Percentiles rank a stretch among this genome's conserved stretches.
These are phyloP conservation scores for Aporophyla lueneburgensis DNA, from an alignment of 2,888 invertebrate species.

Conservation along the genomic window DNA sequence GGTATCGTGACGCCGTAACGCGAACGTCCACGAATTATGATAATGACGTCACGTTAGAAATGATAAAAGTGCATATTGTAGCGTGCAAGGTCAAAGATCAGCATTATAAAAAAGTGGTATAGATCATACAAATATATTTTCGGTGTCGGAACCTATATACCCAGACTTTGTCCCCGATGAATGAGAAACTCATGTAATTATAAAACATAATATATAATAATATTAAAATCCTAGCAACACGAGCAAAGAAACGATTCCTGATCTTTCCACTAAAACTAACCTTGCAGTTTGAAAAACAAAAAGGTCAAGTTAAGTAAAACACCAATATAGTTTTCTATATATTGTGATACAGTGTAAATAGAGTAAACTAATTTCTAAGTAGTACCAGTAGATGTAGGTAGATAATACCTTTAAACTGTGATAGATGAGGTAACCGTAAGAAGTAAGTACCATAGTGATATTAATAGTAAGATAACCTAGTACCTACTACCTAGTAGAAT, in stretches of 20 bases:
- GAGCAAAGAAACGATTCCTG: neutral
- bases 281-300: neutral
- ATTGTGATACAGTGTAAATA: slow-evolving; percentile 7
- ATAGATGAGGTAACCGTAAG: slow-evolving; percentile 47
- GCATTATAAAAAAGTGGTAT: too few species aligned
- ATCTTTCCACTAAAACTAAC: neutral
- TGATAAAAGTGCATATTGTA: too few species aligned
- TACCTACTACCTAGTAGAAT: neutral
- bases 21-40: too few species aligned
- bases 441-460: slow-evolving; percentile 36
- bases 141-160: neutral
- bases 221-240: neutral
- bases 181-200: neutral
- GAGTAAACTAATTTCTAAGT: neutral
- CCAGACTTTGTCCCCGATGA: neutral
- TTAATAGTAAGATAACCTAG: slow-evolving; percentile 10
- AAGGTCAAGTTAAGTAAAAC: neutral
- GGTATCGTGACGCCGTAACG: too few species aligned
- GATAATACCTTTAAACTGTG: slow-evolving; percentile 54
- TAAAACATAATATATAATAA: too few species aligned
- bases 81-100: too few species aligned
- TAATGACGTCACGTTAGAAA: too few species aligned
- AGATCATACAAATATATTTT: too few species aligned
- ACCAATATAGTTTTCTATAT: neutral
- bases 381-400: slow-evolving; percentile 15